phyloP scores from a whole-genome alignment of 2,113 vertebrate species.

The Jacana jacana region DNA sequence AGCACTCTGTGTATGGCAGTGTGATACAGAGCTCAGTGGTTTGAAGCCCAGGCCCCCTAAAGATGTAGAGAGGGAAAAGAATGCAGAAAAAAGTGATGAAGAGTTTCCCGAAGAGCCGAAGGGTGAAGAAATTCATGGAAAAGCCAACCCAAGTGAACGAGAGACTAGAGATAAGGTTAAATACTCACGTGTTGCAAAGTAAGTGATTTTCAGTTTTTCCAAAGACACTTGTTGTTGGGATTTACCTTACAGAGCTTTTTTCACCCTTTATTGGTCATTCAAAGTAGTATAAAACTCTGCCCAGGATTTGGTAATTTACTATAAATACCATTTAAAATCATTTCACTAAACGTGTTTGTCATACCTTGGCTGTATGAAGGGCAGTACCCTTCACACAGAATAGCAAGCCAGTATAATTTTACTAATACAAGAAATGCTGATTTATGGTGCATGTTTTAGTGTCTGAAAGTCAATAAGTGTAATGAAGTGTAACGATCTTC shows the following conservation, averaged over 20 bases:
- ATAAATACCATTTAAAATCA: background rate
- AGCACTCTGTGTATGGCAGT: constrained; percentile 92
- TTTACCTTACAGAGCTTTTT: background rate
- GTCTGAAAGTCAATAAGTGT: background rate
- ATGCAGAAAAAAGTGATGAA: constrained; percentile 4
- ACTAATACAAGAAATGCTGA: background rate
- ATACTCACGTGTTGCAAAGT: constrained; percentile 86
- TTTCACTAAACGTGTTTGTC: background rate
- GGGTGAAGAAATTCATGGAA: constrained; percentile 82
- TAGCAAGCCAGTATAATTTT: background rate
- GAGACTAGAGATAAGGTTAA: constrained; percentile 79
- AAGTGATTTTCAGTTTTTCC: constrained; percentile 49
- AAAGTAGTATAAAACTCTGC: background rate
- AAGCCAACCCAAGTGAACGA: constrained; percentile 63
- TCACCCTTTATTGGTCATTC: background rate
- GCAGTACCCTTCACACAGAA: background rate
- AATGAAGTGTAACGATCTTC: background rate
- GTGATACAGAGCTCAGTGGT: constrained; percentile 84
- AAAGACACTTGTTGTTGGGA: background rate
- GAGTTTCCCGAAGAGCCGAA: constrained; percentile 62
- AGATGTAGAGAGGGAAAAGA: constrained; percentile 37
- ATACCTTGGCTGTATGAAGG: background rate
- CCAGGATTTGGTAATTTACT: background rate
- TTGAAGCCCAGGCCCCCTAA: constrained; percentile 72
- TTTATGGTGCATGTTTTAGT: fast-evolving